Conservation (phyloP, 2,888 invertebrate genomes). For the Mamestra brassicae region DNA sequence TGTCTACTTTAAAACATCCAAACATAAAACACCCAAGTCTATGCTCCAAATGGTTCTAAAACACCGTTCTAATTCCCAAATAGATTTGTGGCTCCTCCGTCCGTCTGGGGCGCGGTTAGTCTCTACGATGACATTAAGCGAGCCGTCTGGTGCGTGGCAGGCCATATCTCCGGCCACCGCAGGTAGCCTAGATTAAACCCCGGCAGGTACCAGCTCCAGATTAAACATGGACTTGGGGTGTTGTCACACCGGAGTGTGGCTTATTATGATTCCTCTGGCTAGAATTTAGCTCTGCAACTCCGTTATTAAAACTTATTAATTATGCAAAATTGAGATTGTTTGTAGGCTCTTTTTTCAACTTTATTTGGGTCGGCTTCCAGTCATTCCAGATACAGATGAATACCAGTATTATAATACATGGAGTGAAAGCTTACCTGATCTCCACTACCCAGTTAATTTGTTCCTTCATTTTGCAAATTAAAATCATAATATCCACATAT, state of each 20-base stretch:
- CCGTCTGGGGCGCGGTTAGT: constrained; percentile 38
- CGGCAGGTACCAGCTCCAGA: constrained; percentile 64
- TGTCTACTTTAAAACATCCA: not conserved
- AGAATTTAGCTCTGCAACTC: too few relatives aligned
- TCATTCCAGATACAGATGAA: not conserved
- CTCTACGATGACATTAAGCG: constrained; percentile 51
- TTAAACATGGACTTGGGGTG: constrained; percentile 59
- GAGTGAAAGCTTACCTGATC: too few relatives aligned
- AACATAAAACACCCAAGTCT: not conserved
- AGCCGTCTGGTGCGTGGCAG: constrained; percentile 50
- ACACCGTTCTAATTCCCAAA: constrained; percentile 18
- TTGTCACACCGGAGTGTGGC: constrained; percentile 47
- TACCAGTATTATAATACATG: not conserved
- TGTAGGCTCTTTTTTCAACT: too few relatives aligned
- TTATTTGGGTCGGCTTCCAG: not conserved
- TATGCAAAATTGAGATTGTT: too few relatives aligned
- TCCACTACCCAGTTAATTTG: too few relatives aligned
- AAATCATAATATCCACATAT: too few relatives aligned
- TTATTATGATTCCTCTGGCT: not conserved
- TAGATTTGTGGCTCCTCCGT: constrained; percentile 31
- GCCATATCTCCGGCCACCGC: constrained; percentile 67
- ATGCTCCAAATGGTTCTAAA: not conserved
- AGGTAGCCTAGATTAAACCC: constrained; percentile 69
- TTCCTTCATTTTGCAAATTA: too few relatives aligned
- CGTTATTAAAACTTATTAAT: too few relatives aligned